Evolutionary conservation across 2,888 invertebrate species (phyloP).

Genomic region (Baronia brevicornis): DNA sequence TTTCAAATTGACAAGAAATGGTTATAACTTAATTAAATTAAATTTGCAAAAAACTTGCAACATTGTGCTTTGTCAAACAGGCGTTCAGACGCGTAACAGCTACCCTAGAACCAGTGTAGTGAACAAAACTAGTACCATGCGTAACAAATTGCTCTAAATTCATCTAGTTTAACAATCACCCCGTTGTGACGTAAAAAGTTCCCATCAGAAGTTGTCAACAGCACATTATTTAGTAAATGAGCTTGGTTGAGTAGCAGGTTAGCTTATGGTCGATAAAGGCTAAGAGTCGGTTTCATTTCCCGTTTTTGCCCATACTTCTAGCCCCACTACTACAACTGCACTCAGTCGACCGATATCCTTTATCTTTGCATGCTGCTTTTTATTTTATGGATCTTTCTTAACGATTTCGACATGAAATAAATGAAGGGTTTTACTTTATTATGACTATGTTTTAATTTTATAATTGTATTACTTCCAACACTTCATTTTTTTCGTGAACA

Average conservation of each 20-base stretch:
- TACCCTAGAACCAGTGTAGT: slow-evolving; percentile 70
- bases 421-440: too few species aligned
- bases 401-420: slow-evolving; percentile 37
- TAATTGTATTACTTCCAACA: slow-evolving; percentile 15
- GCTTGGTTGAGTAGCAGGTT: slow-evolving; percentile 70
- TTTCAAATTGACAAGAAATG: slow-evolving; percentile 4
- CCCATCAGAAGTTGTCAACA: slow-evolving; percentile 60
- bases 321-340: slow-evolving; percentile 61
- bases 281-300: slow-evolving; percentile 48
- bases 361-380: slow-evolving; percentile 71
- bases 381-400: slow-evolving; percentile 53
- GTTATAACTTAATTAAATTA: slow-evolving; percentile 3
- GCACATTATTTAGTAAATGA: slow-evolving; percentile 65
- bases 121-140: slow-evolving; percentile 56
- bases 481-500: slow-evolving; percentile 38
- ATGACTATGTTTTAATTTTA: slow-evolving; percentile 13
- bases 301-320: slow-evolving; percentile 54
- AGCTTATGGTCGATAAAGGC: slow-evolving; percentile 62
- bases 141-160: slow-evolving; percentile 63
- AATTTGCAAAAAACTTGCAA: slow-evolving; percentile 50
- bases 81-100: slow-evolving; percentile 70
- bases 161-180: slow-evolving; percentile 69
- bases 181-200: slow-evolving; percentile 59
- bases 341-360: slow-evolving; percentile 59
- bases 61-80: slow-evolving; percentile 59